Percentiles rank a stretch among this genome's conserved stretches.
phyloP scores from a whole-genome alignment of 2,888 invertebrate genomes.

The Troides helena region DNA sequence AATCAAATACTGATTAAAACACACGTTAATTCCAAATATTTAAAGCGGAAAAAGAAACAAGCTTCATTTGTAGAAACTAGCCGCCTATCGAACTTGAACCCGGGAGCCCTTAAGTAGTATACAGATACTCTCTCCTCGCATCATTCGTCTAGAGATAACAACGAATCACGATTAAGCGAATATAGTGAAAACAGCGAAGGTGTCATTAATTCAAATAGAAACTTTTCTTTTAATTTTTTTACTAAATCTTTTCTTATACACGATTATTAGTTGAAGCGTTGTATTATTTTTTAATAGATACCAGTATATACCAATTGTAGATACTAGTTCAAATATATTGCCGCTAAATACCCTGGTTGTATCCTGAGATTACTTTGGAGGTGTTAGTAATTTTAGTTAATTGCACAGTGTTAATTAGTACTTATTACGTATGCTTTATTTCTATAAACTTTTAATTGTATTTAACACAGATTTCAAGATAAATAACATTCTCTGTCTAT shows the following conservation, averaged over 20 bases:
- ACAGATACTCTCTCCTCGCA: constrained; percentile 25
- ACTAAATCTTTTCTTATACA: neutral
- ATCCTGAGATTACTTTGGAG: too few relatives aligned
- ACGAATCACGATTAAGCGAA: constrained; percentile 19
- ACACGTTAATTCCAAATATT: constrained; percentile 18
- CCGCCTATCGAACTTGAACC: constrained; percentile 11
- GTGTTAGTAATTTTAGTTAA: too few relatives aligned
- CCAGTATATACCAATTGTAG: too few relatives aligned
- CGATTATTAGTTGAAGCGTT: neutral
- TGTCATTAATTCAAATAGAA: constrained; percentile 23
- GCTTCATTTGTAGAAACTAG: constrained; percentile 10
- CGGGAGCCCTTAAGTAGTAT: constrained; percentile 28
- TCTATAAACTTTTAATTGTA: too few relatives aligned
- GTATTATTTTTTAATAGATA: neutral
- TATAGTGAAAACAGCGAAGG: constrained; percentile 25
- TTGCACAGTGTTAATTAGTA: too few relatives aligned
- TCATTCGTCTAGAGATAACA: constrained; percentile 23
- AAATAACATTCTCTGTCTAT: too few relatives aligned
- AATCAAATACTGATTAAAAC: constrained; percentile 5
- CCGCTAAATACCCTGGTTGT: too few relatives aligned
- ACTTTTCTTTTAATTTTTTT: constrained; percentile 17
- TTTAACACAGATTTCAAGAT: too few relatives aligned
- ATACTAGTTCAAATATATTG: too few relatives aligned
- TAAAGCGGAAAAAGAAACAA: constrained; percentile 11
- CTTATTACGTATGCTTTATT: too few relatives aligned